A percentile compares a stretch with the other conserved stretches of the same genome.
These are phyloP conservation scores for Rhingia campestris DNA, from an alignment of 2,888 invertebrate genomes.

Conservation along the genomic window DNA sequence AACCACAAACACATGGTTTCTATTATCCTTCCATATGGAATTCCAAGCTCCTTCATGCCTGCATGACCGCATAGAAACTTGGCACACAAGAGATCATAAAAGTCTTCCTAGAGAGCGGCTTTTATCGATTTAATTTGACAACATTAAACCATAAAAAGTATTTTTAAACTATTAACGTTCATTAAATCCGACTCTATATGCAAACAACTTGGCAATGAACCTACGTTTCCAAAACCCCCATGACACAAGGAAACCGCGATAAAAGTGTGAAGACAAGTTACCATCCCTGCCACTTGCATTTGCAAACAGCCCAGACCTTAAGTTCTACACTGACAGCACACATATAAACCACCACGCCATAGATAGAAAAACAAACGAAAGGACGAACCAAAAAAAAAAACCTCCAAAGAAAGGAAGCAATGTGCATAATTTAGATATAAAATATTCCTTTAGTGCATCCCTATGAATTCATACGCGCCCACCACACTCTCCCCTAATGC, in stretches of 20 bases:
- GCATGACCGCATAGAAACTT: constrained; percentile 16
- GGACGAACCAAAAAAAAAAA: constrained; percentile 35
- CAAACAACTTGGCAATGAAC: constrained; percentile 74
- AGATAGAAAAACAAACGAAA: constrained; percentile 56
- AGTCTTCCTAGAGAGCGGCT: constrained; percentile 5
- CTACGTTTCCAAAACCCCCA: constrained; percentile 44
- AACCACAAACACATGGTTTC: constrained; percentile 17
- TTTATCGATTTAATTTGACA: constrained; percentile 43
- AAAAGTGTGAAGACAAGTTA: constrained; percentile 66
- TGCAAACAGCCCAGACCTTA: constrained; percentile 48
- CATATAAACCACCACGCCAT: constrained; percentile 21
- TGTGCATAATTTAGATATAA: constrained; percentile 73
- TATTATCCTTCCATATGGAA: not conserved
- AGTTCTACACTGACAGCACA: constrained; percentile 14
- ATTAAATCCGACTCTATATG: constrained; percentile 69
- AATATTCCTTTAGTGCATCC: constrained; percentile 71
- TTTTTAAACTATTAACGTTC: constrained; percentile 62
- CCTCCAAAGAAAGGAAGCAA: constrained; percentile 20
- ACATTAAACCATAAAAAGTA: not conserved
- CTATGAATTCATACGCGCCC: constrained; percentile 60
- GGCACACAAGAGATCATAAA: constrained; percentile 43
- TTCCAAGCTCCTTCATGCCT: not conserved
- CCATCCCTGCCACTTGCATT: constrained; percentile 24
- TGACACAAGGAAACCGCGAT: constrained; percentile 65
- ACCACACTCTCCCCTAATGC: constrained; percentile 43